phyloP scores from a whole-genome alignment of 64 coral and sea anemone species.

The Hydrozoanthus tunicans region DNA sequence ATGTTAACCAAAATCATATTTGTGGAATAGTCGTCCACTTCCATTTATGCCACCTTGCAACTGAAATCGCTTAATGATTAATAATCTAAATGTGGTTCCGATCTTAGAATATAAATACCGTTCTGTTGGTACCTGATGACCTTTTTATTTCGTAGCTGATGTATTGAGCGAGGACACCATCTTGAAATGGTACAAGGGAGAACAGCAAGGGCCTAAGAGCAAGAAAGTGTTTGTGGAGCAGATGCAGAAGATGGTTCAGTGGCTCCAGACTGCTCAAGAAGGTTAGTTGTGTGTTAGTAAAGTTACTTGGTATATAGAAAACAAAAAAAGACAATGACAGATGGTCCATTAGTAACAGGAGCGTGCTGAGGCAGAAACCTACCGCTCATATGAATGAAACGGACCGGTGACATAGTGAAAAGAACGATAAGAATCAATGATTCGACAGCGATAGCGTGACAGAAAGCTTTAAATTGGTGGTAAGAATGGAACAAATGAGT shows the following conservation, averaged over 20 bases:
- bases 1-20: too few species aligned
- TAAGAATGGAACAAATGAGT: background rate
- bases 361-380: background rate
- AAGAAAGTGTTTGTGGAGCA: slow-evolving; percentile 96
- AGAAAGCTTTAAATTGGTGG: too few species aligned
- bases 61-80: too few species aligned
- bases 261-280: slow-evolving; percentile 94
- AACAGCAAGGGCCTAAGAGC: slow-evolving; percentile 75
- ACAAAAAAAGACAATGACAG: background rate
- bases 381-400: background rate
- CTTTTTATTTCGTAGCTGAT: slow-evolving; percentile 62
- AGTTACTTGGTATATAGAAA: background rate
- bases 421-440: background rate
- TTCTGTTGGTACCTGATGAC: too few species aligned
- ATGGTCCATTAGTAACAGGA: background rate
- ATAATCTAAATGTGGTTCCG: too few species aligned
- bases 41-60: too few species aligned
- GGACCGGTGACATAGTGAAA: background rate
- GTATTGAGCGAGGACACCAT: slow-evolving; percentile 96
- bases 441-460: background rate
- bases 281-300: slow-evolving; percentile 20
- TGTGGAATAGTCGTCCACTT: too few species aligned
- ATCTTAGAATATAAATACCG: too few species aligned
- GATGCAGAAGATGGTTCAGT: slow-evolving; percentile 98
- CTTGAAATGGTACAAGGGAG: slow-evolving; percentile 94